Base-by-base conservation (phyloP, 1,140 invertebrate genomes). In the Nixonia krombeini region DNA sequence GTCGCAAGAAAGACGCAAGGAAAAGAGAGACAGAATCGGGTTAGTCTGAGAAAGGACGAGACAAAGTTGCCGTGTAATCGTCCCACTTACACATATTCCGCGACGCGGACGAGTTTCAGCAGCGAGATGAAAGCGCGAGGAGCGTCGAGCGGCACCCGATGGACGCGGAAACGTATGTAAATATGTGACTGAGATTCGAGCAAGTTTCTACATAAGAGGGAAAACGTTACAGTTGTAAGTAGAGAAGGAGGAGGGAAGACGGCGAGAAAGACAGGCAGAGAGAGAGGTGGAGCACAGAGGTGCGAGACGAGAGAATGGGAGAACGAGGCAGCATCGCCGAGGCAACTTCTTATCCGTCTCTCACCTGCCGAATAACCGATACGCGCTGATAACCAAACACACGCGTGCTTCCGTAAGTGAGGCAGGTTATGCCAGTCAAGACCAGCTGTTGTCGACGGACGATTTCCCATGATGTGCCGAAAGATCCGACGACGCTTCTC, bases 381-480 rank as follows among this genome's bases (percentile, higher is more conserved):
- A n/a, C n/a, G n/a, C n/a, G n/a, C n/a, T n/a, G 62, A 56, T 50
- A 56, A 46, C 38, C 21, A 31, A 49, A 56, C 25, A n/a, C 38
- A 50, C 31, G 38, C 26, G 18, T n/a, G 44, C 13, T 41, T 50
- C 47, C 21, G 9, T 23, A 18, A 33, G 53, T 35, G 44, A 17
- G 47, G 2, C n/a, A 29, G 16, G 47, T 42, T 58, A 26, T 46
- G 21, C 21, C 37, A 49, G 21, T 45, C 18, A 12, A 41, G 33
- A 56, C 33, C 56, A 66, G 53, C 55, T 66, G 63, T 66, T 56
- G 56, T 37, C 56, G 55, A 66, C 45, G 45, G 56, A 66, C 56
- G 42, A 49, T 66, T 66, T 66, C 50, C 49, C 50, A 66, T 66
- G 38, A 58, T 50, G 50, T 59, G 55, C 50, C 59, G 50, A 59